These are phyloP conservation scores for Aphelinus atriplicis DNA, from an alignment of 1,140 invertebrate species.

Conservation along the genomic window DNA sequence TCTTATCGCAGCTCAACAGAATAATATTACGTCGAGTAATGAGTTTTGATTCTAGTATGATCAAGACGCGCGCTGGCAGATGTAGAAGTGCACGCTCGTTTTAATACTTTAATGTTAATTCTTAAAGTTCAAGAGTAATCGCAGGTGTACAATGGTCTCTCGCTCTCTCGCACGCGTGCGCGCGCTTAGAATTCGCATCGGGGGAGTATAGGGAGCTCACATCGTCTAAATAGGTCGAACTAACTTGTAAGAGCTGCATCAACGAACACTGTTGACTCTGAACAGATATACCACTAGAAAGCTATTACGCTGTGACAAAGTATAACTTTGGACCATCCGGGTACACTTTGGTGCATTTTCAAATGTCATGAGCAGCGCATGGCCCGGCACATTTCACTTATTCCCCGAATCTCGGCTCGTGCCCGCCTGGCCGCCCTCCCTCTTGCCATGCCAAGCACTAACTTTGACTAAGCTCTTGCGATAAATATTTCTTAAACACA, in stretches of 20 bases:
- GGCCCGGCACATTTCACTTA: neutral
- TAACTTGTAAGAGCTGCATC: slow-evolving; percentile 16
- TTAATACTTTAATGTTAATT: too few relatives aligned
- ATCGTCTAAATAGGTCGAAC: slow-evolving; percentile 19
- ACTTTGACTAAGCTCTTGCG: neutral
- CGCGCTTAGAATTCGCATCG: slow-evolving; percentile 1
- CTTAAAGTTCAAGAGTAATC: too few relatives aligned
- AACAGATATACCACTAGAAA: neutral
- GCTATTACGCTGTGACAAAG: slow-evolving; percentile 19
- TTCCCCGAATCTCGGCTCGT: neutral
- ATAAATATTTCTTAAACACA: neutral
- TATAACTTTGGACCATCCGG: slow-evolving; percentile 22
- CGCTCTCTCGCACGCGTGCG: neutral
- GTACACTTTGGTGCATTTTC: slow-evolving; percentile 11
- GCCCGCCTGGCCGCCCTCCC: neutral
- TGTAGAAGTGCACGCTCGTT: too few relatives aligned
- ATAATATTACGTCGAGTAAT: too few relatives aligned
- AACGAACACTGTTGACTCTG: slow-evolving; percentile 5
- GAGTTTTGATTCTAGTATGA: too few relatives aligned
- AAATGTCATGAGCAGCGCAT: slow-evolving; percentile 3
- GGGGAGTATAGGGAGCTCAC: neutral
- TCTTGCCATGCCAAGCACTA: neutral
- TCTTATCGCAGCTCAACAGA: too few relatives aligned
- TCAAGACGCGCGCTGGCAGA: too few relatives aligned
- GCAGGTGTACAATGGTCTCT: too few relatives aligned